phyloP scores from a whole-genome alignment of 2,797 vertebrate species.

The Lemur catta region DNA sequence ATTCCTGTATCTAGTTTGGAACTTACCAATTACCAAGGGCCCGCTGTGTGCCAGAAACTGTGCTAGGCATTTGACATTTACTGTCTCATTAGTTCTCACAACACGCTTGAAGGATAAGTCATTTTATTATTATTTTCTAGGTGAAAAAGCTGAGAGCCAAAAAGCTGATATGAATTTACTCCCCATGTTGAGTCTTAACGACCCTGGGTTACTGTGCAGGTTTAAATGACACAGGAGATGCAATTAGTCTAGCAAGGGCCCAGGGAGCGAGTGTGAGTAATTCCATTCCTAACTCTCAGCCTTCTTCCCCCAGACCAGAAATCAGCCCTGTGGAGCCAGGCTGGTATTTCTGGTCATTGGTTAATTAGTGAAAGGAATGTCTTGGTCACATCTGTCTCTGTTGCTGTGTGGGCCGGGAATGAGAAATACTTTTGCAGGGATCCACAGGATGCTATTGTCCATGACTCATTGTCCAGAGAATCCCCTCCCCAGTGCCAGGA shows the following conservation, averaged over 20 bases:
- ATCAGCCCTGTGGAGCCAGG: not conserved
- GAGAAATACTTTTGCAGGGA: not conserved
- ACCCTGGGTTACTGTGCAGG: not conserved
- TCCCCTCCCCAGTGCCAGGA: not conserved
- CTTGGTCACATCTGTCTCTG: not conserved
- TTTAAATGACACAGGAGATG: not conserved
- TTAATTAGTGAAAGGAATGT: not conserved
- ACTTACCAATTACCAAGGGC: not conserved
- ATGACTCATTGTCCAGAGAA: not conserved
- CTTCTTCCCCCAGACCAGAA: not conserved
- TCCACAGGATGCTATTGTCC: accelerated
- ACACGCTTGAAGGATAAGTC: not conserved
- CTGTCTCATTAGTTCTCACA: not conserved
- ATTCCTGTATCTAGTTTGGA: not conserved
- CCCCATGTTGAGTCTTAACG: not conserved
- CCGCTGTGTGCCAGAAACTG: not conserved
- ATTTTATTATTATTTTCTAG: not conserved
- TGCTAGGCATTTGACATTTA: not conserved
- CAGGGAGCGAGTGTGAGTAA: not conserved
- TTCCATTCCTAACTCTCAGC: accelerated
- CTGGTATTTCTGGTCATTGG: not conserved
- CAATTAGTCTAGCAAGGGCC: not conserved
- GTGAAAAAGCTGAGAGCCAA: not conserved
- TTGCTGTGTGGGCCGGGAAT: not conserved
- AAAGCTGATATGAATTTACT: not conserved